phyloP scores from a whole-genome alignment of 2,113 vertebrate genomes.

The Theropithecus gelada region DNA sequence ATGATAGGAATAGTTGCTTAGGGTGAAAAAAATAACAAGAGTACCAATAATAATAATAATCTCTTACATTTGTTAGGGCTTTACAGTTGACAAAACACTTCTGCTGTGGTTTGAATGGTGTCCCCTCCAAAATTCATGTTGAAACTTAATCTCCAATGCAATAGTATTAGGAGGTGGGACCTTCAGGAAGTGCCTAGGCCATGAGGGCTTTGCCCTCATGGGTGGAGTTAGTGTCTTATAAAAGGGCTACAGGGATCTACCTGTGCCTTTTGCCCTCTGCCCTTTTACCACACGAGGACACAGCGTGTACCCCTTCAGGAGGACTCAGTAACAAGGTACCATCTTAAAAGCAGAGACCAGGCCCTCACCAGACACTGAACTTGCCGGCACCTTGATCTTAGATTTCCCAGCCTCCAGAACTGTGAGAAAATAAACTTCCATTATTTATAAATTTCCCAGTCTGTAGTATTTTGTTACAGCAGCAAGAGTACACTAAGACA shows the following conservation, averaged over 20 bases:
- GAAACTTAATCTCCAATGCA: not conserved
- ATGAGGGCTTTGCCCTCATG: not conserved
- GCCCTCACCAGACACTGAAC: not conserved
- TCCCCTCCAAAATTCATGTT: not conserved
- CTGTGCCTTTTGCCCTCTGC: not conserved
- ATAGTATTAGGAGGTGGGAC: not conserved
- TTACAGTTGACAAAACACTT: not conserved
- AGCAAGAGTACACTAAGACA: not conserved
- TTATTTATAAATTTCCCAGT: not conserved
- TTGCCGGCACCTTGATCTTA: not conserved
- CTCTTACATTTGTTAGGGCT: not conserved
- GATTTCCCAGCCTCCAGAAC: not conserved
- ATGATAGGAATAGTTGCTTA: not conserved
- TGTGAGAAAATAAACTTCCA: not conserved
- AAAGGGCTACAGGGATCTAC: not conserved
- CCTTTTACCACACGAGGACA: not conserved
- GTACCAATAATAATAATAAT: not conserved
- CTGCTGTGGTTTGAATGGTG: not conserved
- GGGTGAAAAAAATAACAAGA: not conserved
- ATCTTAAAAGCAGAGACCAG: not conserved
- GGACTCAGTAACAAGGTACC: not conserved
- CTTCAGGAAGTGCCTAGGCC: not conserved
- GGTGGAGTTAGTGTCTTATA: not conserved
- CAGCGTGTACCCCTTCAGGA: not conserved
- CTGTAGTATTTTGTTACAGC: not conserved